Evolutionary conservation across 2,113 vertebrate genomes (phyloP), one percentile per base, ranked within the genome.

Genomic region (Gadus chalcogrammus): DNA sequence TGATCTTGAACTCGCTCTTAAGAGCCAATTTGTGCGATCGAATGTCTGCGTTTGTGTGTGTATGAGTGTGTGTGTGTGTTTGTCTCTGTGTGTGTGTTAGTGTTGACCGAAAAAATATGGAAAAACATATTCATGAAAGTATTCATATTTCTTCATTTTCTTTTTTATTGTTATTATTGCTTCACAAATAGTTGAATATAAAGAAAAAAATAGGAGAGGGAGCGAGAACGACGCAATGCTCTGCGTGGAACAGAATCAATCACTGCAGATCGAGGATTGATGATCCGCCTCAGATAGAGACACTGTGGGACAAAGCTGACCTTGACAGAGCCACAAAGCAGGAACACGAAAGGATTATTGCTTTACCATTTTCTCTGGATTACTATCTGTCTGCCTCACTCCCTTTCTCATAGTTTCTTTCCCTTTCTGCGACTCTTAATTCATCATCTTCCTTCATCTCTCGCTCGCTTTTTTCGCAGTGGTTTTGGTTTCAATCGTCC

Each of bases 281-380:
- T 75, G 79, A 81, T 78, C 71, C 77, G 6, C 4, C 6, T 4
- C 31, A 35, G 70, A 69, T 70, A 69, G 79, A 15, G 24, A 61
- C 24, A 65, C 68, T 60, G 64, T 88, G 88, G 89, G 84, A 87
- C 80, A 61, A 58, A 59, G 53, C 79, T 66, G 80, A 88, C 85
- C 89, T 82, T 77, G 67, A 65, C 64, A 65, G 18, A 83, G 71
- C 70, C 60, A 68, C 81, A 64, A 67, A 81, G 78, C 83, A 88
- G 84, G 82, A 68, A 75, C 69, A 70, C 74, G 67, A 82, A 85
- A 92, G 88, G 89, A 85, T 91, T 86, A 92, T 90, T 82, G 73
- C 83, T 91, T 91, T 91, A 84, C 75, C 90, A 89, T 89, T 75
- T 85, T 70, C 76, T 73, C 61, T 78, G 65, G 68, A 83, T 88